These are phyloP conservation scores for Lanius ludovicianus DNA, from an alignment of 2,113 vertebrate species.

Conservation along the genomic window DNA sequence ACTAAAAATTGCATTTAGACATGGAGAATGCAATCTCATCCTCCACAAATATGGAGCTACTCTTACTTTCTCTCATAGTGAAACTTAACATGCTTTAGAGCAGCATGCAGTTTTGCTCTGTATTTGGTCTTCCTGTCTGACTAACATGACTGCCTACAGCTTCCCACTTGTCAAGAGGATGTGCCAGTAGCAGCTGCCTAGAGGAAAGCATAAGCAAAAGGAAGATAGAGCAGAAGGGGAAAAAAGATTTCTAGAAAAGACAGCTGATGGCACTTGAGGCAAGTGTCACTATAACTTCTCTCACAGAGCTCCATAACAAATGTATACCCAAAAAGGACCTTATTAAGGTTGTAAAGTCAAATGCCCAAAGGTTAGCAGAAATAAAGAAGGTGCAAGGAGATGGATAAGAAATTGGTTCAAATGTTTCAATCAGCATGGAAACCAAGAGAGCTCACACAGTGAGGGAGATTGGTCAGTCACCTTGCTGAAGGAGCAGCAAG, in stretches of 20 bases:
- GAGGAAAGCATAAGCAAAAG: neutral
- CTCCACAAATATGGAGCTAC: neutral
- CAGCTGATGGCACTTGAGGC: neutral
- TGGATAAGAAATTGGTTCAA: neutral
- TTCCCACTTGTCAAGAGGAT: neutral
- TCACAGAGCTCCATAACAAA: neutral
- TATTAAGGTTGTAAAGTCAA: neutral
- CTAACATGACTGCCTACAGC: neutral
- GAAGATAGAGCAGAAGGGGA: neutral
- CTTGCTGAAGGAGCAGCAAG: neutral
- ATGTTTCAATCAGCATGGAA: neutral
- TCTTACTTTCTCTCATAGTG: neutral
- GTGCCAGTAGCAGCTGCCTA: neutral
- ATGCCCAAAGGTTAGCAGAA: neutral
- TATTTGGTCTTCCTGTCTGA: neutral
- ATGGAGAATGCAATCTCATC: neutral
- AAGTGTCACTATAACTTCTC: neutral
- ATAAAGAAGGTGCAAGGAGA: neutral
- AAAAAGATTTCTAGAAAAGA: neutral
- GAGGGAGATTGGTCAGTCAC: neutral
- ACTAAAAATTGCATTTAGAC: neutral
- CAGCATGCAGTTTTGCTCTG: neutral
- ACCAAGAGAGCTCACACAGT: neutral
- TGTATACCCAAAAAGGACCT: neutral
- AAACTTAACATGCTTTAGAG: neutral